A percentile compares a stretch with the other conserved stretches of the same genome.
These are phyloP conservation scores for Melanotaenia boesemani DNA, from an alignment of 2,797 vertebrate species.

Conservation along the genomic window DNA sequence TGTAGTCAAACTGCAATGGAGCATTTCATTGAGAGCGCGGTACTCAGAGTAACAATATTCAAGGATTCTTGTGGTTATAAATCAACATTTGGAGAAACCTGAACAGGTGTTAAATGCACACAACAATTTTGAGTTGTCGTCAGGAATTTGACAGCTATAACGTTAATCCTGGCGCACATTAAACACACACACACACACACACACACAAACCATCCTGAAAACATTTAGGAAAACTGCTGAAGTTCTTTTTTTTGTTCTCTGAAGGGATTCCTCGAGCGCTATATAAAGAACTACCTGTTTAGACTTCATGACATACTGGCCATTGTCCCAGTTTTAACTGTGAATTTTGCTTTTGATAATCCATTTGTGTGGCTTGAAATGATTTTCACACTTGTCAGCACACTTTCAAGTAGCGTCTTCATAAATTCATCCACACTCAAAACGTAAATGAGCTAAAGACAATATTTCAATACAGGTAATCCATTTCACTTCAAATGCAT, in stretches of 20 bases:
- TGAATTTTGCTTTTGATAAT: conserved; percentile 28
- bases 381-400: conserved; percentile 54
- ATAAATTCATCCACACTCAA: conserved; percentile 21
- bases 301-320: conserved; percentile 46
- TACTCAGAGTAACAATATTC: conserved; percentile 42
- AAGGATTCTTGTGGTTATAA: conserved; percentile 42
- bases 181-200: neutral
- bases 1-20: conserved; percentile 59
- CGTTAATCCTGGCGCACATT: neutral
- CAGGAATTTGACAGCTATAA: conserved; percentile 4
- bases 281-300: conserved; percentile 56
- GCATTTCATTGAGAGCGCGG: conserved; percentile 57
- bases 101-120: conserved; percentile 33
- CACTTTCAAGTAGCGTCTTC: conserved; percentile 33
- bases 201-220: neutral
- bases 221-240: neutral
- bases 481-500: conserved; percentile 48
- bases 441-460: conserved; percentile 43
- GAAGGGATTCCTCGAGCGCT: conserved; percentile 15
- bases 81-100: conserved; percentile 41
- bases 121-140: conserved; percentile 11
- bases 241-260: neutral
- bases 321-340: conserved; percentile 27
- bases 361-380: conserved; percentile 29
- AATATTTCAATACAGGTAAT: conserved; percentile 30